Evolutionary conservation across 2,888 invertebrate genomes (phyloP), one percentile per base, ranked within the genome.

Genomic region (Halocaridina rubra): DNA sequence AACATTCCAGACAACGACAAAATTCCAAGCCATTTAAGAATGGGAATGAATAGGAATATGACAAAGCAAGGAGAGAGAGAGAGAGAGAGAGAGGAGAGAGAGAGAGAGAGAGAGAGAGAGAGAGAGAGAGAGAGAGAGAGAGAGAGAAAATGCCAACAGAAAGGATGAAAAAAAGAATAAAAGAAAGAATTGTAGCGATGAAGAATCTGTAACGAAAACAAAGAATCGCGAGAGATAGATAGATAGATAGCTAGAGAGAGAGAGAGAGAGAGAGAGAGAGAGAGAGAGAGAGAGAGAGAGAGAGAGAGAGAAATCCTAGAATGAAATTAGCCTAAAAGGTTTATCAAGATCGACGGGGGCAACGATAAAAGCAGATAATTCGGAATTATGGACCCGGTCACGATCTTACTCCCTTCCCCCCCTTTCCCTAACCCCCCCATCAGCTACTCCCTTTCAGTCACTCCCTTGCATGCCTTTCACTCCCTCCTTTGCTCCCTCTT

Each of bases 351-450:
- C n/a, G n/a, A n/a, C n/a, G n/a, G n/a, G n/a, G n/a, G n/a, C n/a
- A n/a, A n/a, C n/a, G n/a, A n/a, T n/a, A n/a, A n/a, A n/a, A n/a
- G n/a, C n/a, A n/a, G n/a, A n/a, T n/a, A n/a, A n/a, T n/a, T n/a
- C n/a, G n/a, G n/a, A n/a, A n/a, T n/a, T n/a, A n/a, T n/a, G n/a
- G 53, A 24, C 3, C 74, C 27, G 46, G 74, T 74, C 74, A 74
- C 74, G 74, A 53, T 30, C 22, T n/a, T 59, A 22, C n/a, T 29
- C 27, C 19, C 22, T 22, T 59, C 30, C 30, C n/a, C 61, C 46
- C 77, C 61, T 33, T 27, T 32, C 29, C 67, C 29, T 1, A 1
- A 1, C 64, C 64, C 64, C 64, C 64, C 13, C 3, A 24, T 27
- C 27, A 22, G 24, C 13, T 13, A 22, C 3, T 10, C 59, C 59